phyloP scores from a whole-genome alignment of 2,797 vertebrate species.

The Carduelis carduelis region DNA sequence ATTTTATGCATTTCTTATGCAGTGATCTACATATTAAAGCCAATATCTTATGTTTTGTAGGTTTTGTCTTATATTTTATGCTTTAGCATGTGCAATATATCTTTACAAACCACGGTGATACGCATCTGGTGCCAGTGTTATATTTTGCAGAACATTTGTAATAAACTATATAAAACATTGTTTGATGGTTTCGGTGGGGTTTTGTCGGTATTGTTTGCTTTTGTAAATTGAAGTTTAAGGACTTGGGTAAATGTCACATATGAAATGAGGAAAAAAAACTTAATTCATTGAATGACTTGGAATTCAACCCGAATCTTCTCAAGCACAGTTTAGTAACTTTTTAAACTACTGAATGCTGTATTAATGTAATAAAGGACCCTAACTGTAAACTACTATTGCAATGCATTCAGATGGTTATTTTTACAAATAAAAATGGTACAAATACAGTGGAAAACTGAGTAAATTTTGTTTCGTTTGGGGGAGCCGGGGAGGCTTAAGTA shows the following conservation, averaged over 20 bases:
- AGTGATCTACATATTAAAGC: conserved; percentile 72
- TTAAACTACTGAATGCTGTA: conserved; percentile 79
- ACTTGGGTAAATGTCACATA: conserved; percentile 54
- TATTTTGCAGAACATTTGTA: conserved; percentile 79
- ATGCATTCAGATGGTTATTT: conserved; percentile 82
- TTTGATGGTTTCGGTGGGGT: conserved; percentile 71
- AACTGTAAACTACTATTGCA: conserved; percentile 71
- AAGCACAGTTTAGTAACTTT: conserved; percentile 77
- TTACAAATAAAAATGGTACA: conserved; percentile 83
- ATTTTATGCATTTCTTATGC: conserved; percentile 72
- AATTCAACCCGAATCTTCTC: conserved; percentile 61
- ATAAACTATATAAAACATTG: conserved; percentile 72
- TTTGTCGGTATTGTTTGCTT: conserved; percentile 72
- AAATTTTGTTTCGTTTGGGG: neutral
- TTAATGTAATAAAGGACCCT: conserved; percentile 66
- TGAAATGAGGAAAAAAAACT: conserved; percentile 44
- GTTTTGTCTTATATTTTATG: conserved; percentile 74
- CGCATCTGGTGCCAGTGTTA: conserved; percentile 79
- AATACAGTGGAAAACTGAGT: conserved; percentile 54
- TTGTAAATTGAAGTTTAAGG: conserved; percentile 64
- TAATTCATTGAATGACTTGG: conserved; percentile 49
- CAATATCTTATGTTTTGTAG: conserved; percentile 72
- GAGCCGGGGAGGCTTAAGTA: neutral
- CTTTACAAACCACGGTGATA: conserved; percentile 75
- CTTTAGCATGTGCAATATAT: conserved; percentile 84